These are phyloP conservation scores for Anser brachyrhynchus DNA, from an alignment of 2,113 vertebrate species.

Conservation along the genomic window DNA sequence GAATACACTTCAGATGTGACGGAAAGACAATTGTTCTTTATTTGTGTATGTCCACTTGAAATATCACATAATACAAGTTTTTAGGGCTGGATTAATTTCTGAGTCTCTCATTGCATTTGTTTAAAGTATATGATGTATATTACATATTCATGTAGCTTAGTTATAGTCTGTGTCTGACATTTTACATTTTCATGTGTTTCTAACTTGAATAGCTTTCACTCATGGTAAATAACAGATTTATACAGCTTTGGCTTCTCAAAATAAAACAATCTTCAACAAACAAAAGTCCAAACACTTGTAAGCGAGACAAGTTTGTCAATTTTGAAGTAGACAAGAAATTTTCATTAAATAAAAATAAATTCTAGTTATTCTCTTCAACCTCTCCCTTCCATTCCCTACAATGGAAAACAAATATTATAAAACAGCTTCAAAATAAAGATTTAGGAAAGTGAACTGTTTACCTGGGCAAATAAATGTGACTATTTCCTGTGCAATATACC, in stretches of 20 bases:
- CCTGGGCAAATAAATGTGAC: neutral
- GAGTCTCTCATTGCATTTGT: neutral
- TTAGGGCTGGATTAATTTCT: neutral
- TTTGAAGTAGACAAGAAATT: neutral
- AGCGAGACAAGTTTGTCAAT: neutral
- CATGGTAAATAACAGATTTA: neutral
- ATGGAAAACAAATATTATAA: neutral
- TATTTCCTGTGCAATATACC: neutral
- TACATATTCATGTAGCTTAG: neutral
- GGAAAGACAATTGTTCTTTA: neutral
- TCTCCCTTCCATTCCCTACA: neutral
- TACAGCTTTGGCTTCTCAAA: neutral
- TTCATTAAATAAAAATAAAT: neutral
- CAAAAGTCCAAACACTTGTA: neutral
- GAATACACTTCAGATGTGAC: neutral
- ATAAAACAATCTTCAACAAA: neutral
- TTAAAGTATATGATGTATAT: neutral
- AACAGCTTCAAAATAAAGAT: slow-evolving; percentile 1
- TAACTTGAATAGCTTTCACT: neutral
- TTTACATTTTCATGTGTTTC: neutral
- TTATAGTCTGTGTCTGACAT: neutral
- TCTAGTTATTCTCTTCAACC: neutral
- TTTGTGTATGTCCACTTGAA: neutral
- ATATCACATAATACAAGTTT: neutral
- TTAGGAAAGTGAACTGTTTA: slow-evolving; percentile 5